A percentile compares a stretch with the other conserved stretches of the same genome.
phyloP scores from a whole-genome alignment of 30 jellyfish, hydroid and myxozoan species.

The Clytia hemisphaerica region DNA sequence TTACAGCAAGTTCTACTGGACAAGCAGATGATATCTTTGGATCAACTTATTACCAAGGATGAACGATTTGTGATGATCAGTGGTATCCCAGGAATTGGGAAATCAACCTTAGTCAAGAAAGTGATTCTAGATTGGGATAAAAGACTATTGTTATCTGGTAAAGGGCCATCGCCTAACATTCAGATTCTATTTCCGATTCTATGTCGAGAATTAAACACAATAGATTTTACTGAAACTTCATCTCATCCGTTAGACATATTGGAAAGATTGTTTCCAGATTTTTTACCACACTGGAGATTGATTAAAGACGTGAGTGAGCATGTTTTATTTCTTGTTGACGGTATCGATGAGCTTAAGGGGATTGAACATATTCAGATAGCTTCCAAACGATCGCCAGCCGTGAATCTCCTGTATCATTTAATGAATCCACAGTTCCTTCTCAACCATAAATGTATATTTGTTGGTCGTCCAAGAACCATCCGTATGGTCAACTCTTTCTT shows the following conservation, averaged over 20 bases:
- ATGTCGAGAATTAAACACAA: not conserved
- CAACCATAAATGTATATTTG: too few species aligned
- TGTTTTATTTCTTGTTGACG: constrained; percentile 2
- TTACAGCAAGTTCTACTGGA: not conserved
- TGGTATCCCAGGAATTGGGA: constrained; percentile 12
- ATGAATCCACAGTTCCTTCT: too few species aligned
- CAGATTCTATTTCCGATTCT: not conserved
- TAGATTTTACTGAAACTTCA: not conserved
- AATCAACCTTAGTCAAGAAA: not conserved
- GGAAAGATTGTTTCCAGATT: not conserved
- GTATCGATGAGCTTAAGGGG: not conserved
- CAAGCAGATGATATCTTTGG: not conserved
- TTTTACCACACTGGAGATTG: not conserved
- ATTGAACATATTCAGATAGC: not conserved
- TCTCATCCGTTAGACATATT: not conserved
- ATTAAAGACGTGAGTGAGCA: not conserved
- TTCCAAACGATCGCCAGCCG: too few species aligned
- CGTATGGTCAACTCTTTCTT: too few species aligned
- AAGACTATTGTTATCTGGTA: not conserved
- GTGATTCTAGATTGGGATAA: not conserved
- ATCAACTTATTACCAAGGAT: not conserved
- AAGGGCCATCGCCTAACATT: not conserved
- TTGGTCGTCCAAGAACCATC: too few species aligned
- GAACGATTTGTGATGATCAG: not conserved
- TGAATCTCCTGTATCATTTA: too few species aligned